Percentiles rank a stretch among this genome's conserved stretches.
phyloP scores from a whole-genome alignment of 1,140 invertebrate genomes.

The Drosophila prosaltans region DNA sequence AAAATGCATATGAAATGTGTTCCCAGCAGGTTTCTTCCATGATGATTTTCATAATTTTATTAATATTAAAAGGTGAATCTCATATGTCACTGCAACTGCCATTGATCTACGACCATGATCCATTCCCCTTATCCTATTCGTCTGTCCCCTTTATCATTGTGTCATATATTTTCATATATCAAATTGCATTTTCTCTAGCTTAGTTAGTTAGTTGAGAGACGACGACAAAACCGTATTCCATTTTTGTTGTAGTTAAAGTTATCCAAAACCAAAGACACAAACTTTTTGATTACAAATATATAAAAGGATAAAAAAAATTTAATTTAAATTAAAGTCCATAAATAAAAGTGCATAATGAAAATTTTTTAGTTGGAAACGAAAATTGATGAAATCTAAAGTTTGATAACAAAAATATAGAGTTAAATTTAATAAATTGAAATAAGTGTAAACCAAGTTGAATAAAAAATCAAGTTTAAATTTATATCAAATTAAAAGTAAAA shows the following conservation, averaged over 20 bases:
- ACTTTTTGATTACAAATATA: too few species aligned
- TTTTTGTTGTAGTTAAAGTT: neutral
- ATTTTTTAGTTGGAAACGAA: too few species aligned
- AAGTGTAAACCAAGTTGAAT: too few species aligned
- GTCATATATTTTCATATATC: neutral
- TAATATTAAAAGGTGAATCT: slow-evolving; percentile 80
- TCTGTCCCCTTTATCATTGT: neutral
- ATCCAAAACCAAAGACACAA: neutral
- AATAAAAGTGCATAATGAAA: too few species aligned
- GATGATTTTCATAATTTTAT: slow-evolving; percentile 74
- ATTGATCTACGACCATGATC: slow-evolving; percentile 67
- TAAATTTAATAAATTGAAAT: too few species aligned
- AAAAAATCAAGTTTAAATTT: too few species aligned
- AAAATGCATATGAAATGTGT: slow-evolving; percentile 55
- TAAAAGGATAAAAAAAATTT: too few species aligned
- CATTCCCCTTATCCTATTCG: neutral
- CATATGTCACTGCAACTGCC: slow-evolving; percentile 73
- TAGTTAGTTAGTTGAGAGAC: neutral
- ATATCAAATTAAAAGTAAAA: too few species aligned
- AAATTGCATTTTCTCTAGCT: neutral
- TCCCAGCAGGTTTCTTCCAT: slow-evolving; percentile 36
- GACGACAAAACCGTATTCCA: neutral
- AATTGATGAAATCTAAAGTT: too few species aligned
- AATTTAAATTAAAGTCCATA: too few species aligned
- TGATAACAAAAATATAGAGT: too few species aligned